A percentile compares a stretch with the other conserved stretches of the same genome.
Evolutionary conservation across 1,140 invertebrate species (phyloP).

Genomic region (Macrocentrus cingulum): DNA sequence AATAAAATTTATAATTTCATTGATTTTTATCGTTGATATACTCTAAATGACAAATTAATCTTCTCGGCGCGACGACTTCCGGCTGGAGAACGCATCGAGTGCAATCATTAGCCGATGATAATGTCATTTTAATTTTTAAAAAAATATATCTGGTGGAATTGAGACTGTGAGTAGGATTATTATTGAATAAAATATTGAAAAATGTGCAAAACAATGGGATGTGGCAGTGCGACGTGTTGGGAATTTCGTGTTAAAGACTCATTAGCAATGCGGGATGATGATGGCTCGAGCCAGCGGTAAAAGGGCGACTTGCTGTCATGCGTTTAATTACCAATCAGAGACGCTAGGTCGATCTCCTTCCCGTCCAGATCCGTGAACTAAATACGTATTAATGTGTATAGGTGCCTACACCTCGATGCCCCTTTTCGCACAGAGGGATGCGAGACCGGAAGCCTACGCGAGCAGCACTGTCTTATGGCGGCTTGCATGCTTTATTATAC

Average conservation of each 20-base stretch:
- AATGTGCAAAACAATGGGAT: too few relatives aligned
- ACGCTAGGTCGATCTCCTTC: constrained; percentile 21
- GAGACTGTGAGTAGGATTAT: too few relatives aligned
- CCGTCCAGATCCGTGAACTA: background rate
- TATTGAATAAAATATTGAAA: too few relatives aligned
- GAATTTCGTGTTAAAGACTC: constrained; percentile 24
- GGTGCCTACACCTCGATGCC: background rate
- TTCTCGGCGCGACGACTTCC: too few relatives aligned
- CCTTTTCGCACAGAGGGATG: constrained; percentile 2
- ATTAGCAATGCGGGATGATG: constrained; percentile 22
- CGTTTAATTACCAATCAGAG: constrained; percentile 33
- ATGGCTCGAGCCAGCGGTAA: constrained; percentile 23
- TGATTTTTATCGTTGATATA: too few relatives aligned
- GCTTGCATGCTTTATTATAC: constrained; percentile 20
- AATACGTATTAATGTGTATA: constrained; percentile 6
- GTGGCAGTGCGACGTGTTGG: background rate
- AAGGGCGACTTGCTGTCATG: constrained; percentile 28
- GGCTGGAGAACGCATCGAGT: too few relatives aligned
- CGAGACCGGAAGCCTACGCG: constrained; percentile 12
- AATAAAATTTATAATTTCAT: too few relatives aligned
- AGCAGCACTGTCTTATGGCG: constrained; percentile 15
- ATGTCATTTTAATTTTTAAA: too few relatives aligned
- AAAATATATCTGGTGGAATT: too few relatives aligned
- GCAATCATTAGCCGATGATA: too few relatives aligned
- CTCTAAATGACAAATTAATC: too few relatives aligned